Percentiles rank a stretch among this genome's conserved stretches.
Conservation (phyloP, 2,888 invertebrate genomes). For the Brenthis ino region DNA sequence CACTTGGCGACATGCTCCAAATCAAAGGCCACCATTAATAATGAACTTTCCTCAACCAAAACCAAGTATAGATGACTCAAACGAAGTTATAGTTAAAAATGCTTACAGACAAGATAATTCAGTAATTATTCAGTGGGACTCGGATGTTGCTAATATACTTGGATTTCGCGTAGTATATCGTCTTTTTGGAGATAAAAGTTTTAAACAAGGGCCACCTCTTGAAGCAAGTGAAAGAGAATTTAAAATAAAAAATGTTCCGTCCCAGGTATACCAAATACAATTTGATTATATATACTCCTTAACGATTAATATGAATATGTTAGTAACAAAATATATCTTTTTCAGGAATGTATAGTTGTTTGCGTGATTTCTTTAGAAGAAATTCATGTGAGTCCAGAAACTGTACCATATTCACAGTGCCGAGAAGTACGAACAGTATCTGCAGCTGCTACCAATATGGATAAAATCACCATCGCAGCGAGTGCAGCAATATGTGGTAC, state of each 20-base stretch:
- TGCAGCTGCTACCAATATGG: constrained; percentile 93
- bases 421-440: constrained; percentile 93
- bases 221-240: constrained; percentile 95
- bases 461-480: constrained; percentile 96
- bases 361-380: constrained; percentile 96
- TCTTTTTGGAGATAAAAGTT: constrained; percentile 93
- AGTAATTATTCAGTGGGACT: constrained; percentile 95
- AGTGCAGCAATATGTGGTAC: constrained; percentile 96
- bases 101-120: constrained; percentile 93
- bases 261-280: constrained; percentile 82
- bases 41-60: constrained; percentile 87
- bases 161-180: constrained; percentile 95
- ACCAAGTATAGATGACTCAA: constrained; percentile 84
- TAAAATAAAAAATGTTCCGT: constrained; percentile 95
- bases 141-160: constrained; percentile 92
- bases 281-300: background rate
- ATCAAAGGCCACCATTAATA: constrained; percentile 87
- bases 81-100: constrained; percentile 92
- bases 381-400: constrained; percentile 92
- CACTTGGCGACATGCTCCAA: constrained; percentile 75
- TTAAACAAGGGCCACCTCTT: constrained; percentile 94
- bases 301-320: background rate
- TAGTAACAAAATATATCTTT: constrained; percentile 38
- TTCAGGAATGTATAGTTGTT: constrained; percentile 94
- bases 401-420: constrained; percentile 92